Base-by-base conservation (phyloP, 2,888 invertebrate species). In the Chesias legatella region DNA sequence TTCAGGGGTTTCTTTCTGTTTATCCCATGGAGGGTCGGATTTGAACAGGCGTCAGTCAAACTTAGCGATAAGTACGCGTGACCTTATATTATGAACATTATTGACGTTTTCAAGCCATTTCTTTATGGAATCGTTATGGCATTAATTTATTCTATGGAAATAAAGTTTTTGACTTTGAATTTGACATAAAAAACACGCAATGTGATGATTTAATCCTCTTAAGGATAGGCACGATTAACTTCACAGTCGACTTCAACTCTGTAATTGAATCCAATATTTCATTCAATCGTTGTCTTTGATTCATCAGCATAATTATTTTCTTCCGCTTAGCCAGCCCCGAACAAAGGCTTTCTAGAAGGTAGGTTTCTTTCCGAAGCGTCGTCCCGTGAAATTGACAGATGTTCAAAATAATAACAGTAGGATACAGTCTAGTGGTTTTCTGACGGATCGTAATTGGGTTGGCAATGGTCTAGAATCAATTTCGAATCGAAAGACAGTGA, bases 351-450 rank as follows among this genome's bases (percentile, higher is more conserved):
- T 58, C 61, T 61, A 60, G 56, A 60, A 63, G 61, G 63, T 66
- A 51, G 58, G 56, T 56, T 71, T 67, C 61, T 61, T 58, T 58
- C 58, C 51, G 53, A 68, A 69, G 73, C 76, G 72, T 68, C 51
- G 67, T 66, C 56, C 71, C 74, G 72, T 75, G 63, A 73, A 77
- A 74, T 74, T 73, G 71, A 76, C 76, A 74, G 74, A 75, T 73
- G 73, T 72, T 70, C 67, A 66, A 73, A 73, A 76, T 78, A 77
- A 74, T 75, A 77, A 73, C 73, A 67, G 52, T 65, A 69, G 63
- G 70, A 66, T 58, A 67, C 68, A 69, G 63, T 60, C 56, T 56
- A 66, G 53, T 53, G 65, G 48, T 34, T 58, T 46, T 51, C 56
- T 61, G 62, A 52, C 54, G 60, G 56, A 56, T 39, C 45, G 55